These are phyloP conservation scores for Oceanites oceanicus DNA, from an alignment of 2,113 vertebrate genomes.

Conservation along the genomic window DNA sequence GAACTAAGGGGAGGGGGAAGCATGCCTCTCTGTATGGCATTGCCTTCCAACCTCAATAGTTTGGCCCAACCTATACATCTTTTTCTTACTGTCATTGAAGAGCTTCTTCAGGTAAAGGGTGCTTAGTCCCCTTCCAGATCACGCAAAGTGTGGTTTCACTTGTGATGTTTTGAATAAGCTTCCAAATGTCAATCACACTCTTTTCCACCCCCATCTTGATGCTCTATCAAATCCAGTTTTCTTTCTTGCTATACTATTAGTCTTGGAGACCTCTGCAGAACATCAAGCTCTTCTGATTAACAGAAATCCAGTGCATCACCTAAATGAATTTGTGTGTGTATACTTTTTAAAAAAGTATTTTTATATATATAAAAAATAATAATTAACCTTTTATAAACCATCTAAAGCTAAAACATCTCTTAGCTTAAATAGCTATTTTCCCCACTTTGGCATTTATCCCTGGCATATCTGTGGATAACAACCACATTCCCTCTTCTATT, in stretches of 20 bases:
- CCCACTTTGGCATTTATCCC: background rate
- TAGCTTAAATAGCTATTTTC: background rate
- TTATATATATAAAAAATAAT: background rate
- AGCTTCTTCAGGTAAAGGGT: background rate
- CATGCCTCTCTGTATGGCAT: too few species aligned
- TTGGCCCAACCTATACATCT: background rate
- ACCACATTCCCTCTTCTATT: background rate
- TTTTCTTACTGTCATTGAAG: background rate
- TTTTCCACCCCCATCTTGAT: background rate
- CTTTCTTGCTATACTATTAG: background rate
- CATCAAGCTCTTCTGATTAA: background rate
- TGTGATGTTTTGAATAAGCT: background rate
- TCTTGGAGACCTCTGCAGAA: background rate
- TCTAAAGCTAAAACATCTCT: background rate
- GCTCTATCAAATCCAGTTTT: background rate
- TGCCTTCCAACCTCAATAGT: background rate
- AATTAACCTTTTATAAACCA: background rate
- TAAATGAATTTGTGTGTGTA: background rate
- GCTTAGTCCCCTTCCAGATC: background rate
- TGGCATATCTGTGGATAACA: background rate
- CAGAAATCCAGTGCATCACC: background rate
- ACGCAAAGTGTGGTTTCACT: background rate
- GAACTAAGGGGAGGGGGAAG: background rate
- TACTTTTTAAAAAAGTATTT: background rate
- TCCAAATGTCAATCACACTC: background rate